Base-by-base conservation (phyloP, 2,888 invertebrate species). In the Steinernema carpocapsae region DNA sequence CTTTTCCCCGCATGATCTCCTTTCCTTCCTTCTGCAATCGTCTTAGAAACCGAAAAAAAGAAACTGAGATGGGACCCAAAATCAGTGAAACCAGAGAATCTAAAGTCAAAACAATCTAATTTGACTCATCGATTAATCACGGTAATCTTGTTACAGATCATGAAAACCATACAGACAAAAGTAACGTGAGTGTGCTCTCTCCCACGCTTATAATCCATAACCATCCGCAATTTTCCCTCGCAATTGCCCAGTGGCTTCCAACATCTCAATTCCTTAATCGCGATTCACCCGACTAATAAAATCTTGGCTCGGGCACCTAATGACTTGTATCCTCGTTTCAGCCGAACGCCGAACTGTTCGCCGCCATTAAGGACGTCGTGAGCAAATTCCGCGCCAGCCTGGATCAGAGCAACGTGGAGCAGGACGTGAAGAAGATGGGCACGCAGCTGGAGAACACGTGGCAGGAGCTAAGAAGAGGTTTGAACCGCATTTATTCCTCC, bases 281-380 rank as follows among this genome's bases (percentile, higher is more conserved):
- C 51, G n/a, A 6, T 19, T 6, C 51, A 10, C 6, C 10, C n/a
- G 12, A 19, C 51, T 19, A 6, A 10, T 51, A 43, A 7, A 14
- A 43, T 43, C 43, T 43, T 7, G 10, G 14, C 43, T 43, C 7
- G 10, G 10, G 43, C 14, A 43, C 14, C 43, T 43, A 43, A 43
- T 14, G 7, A 14, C 43, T n/a, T n/a, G n/a, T 14, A 14, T 43
- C 10, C 14, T 14, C 43, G 22, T 82, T 83, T 81, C 79, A 84
- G 84, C 82, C 82, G 59, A 84, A 84, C 79, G 80, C 83, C 70
- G 84, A 84, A 64, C 80, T 84, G n/a, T 76, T 84, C 51, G 79
- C 80, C 22, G 83, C 84, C 2, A 84, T 84, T 74, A 83, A 83
- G 71, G 83, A 84, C 73, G 83, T 84, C 32, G 82, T 84, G 26